Base-by-base conservation (phyloP, 2,797 vertebrate genomes). In the Sebastes nivosus region DNA sequence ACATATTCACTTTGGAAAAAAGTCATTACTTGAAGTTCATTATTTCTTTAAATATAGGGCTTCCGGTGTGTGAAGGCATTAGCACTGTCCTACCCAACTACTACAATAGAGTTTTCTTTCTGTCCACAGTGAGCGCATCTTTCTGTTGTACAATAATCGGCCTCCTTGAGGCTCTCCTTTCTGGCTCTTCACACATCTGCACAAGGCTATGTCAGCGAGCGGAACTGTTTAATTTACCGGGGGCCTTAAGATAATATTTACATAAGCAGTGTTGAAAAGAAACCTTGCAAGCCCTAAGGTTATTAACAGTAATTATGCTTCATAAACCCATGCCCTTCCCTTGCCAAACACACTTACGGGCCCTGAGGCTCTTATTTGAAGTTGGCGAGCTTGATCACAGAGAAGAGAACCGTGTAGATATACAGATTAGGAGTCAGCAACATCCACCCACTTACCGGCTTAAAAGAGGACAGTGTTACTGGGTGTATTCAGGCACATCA, bases 191-290 rank as follows among this genome's bases (percentile, higher is more conserved):
- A 67, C 36, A 72, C 11, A 70, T 86, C 69, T 81, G 74, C 72
- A 75, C 46, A 46, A 54, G 83, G 76, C 86, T 59, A 75, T 67
- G 73, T 80, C 75, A 85, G 86, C 16, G 24, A 88, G 66, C 78
- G 81, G 82, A 93, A 87, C 81, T 84, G 78, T 93, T 94, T 89
- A 82, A 91, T 90, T 93, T 89, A 87, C 82, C 2, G 54, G 89
- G 80, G 76, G 81, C 90, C 72, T 82, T 87, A 84, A 85, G 81
- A 93, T 86, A 91, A 94, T 92, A 93, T 94, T 94, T 94, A 92
- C 90, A 92, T 83, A 89, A 88, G 87, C 87, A 80, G 77, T 86
- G 87, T 92, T 91, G 63, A 90, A 91, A 83, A 87, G 84, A 89
- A 93, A 90, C 83, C 90, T 83, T 88, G 77, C 87, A 58, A 87